A percentile compares a stretch with the other conserved stretches of the same genome.
These are phyloP conservation scores for Anadara kagoshimensis DNA, from an alignment of 1,140 invertebrate species.

Conservation along the genomic window DNA sequence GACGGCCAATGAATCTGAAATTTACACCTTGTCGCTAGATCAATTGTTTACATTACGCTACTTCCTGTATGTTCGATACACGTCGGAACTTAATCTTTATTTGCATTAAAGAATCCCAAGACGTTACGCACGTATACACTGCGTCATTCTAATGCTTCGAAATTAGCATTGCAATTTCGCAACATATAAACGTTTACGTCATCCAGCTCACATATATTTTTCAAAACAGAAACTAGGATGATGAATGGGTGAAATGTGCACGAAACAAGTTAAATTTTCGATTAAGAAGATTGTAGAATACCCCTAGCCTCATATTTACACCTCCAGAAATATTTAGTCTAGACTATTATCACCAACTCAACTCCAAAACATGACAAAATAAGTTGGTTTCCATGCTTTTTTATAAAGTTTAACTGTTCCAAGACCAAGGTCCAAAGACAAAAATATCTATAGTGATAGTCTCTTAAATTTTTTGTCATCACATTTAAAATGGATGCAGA, in stretches of 20 bases:
- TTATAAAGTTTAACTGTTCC: background rate
- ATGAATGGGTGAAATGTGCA: too few species aligned
- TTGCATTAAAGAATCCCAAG: background rate
- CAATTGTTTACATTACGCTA: slow-evolving; percentile 26
- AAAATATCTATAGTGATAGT: background rate
- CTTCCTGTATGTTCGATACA: background rate
- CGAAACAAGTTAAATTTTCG: too few species aligned
- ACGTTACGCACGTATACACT: background rate
- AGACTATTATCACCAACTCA: background rate
- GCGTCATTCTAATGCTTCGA: background rate
- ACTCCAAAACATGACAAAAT: background rate
- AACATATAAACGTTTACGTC: too few species aligned
- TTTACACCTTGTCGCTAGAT: too few species aligned
- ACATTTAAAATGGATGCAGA: slow-evolving; percentile 32
- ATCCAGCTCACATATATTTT: too few species aligned
- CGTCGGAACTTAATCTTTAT: background rate
- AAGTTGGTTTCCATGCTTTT: background rate
- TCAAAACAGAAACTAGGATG: too few species aligned
- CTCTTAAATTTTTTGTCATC: background rate
- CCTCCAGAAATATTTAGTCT: background rate
- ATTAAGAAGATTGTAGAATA: too few species aligned
- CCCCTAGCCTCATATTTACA: background rate
- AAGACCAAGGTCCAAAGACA: background rate
- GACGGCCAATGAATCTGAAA: background rate
- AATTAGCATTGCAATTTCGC: too few species aligned